These are phyloP conservation scores for Drosophila niveifrons DNA, from an alignment of 2,888 invertebrate genomes.

Conservation along the genomic window DNA sequence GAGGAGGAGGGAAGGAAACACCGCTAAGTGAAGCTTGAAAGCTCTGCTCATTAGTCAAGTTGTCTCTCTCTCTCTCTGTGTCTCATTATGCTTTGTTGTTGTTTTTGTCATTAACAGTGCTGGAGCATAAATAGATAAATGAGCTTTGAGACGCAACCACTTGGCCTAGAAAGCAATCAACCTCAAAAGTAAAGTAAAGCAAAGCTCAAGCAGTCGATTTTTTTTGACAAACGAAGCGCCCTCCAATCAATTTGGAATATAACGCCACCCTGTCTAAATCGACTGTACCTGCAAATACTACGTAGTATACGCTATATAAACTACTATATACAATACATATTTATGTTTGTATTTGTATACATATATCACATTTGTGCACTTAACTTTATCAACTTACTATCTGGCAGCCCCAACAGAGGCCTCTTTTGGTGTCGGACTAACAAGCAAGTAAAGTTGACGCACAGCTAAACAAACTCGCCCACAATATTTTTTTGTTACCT, in stretches of 20 bases:
- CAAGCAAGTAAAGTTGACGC: conserved; percentile 45
- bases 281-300: conserved; percentile 63
- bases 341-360: not conserved
- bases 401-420: conserved; percentile 69
- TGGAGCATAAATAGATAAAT: conserved; percentile 51
- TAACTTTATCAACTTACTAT: conserved; percentile 66
- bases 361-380: conserved; percentile 53
- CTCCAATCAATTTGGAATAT: conserved; percentile 57
- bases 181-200: conserved; percentile 2
- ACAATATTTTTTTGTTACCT: conserved; percentile 24
- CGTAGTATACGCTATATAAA: conserved; percentile 3
- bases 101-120: conserved; percentile 69
- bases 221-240: conserved; percentile 31
- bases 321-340: conserved; percentile 9
- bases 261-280: conserved; percentile 73
- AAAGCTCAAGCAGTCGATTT: conserved; percentile 12
- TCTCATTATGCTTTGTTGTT: conserved; percentile 68
- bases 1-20: conserved; percentile 48
- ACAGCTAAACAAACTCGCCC: conserved; percentile 71
- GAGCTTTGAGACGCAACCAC: conserved; percentile 52
- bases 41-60: conserved; percentile 70
- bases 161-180: conserved; percentile 81
- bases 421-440: conserved; percentile 61
- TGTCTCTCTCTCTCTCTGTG: conserved; percentile 57
- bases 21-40: conserved; percentile 72